These are phyloP conservation scores for Exocentrus adspersus DNA, from an alignment of 2,888 invertebrate genomes.

Conservation along the genomic window DNA sequence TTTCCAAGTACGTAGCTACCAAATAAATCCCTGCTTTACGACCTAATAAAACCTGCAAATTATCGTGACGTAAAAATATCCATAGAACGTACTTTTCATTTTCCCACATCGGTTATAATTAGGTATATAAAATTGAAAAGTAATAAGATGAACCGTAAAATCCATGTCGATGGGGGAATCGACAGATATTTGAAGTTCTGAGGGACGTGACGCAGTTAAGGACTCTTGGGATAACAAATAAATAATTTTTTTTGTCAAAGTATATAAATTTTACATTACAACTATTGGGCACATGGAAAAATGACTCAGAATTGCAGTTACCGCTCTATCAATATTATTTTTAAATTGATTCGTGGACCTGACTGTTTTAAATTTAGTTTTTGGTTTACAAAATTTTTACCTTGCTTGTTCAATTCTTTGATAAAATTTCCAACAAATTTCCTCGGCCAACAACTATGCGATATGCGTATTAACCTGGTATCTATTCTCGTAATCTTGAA, in stretches of 20 bases:
- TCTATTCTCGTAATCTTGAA: constrained; percentile 6
- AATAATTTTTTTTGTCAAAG: too few species aligned
- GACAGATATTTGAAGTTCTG: background rate
- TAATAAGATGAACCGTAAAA: background rate
- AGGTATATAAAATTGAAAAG: background rate
- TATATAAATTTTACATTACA: too few species aligned
- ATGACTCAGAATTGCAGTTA: too few species aligned
- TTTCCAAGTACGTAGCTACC: background rate
- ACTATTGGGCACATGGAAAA: too few species aligned
- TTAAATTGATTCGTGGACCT: too few species aligned
- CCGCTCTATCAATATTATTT: too few species aligned
- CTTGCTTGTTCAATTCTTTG: too few species aligned
- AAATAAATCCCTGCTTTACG: background rate
- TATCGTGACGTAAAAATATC: background rate
- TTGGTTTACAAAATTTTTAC: too few species aligned
- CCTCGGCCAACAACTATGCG: constrained; percentile 3
- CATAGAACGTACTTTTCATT: background rate
- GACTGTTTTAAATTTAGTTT: too few species aligned
- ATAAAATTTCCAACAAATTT: background rate
- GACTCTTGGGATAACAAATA: too few species aligned
- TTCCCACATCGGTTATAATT: background rate
- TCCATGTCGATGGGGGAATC: background rate
- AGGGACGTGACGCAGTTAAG: too few species aligned
- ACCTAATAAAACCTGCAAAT: background rate
- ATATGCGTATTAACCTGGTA: constrained; percentile 16